Conservation (phyloP, 2,888 invertebrate species). For the Calameuta idolon region DNA sequence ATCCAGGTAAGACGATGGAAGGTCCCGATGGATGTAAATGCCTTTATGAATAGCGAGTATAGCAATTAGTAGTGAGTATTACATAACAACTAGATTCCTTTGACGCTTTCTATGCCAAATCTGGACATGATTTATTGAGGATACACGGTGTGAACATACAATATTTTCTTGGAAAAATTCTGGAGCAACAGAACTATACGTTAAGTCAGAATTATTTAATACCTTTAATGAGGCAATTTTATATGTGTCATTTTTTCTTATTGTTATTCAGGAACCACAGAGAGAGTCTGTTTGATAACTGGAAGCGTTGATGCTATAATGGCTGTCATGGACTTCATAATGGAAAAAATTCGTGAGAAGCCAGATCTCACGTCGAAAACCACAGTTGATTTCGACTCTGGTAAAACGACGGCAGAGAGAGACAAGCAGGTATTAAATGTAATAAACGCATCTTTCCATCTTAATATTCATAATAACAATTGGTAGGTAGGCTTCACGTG, state of each 20-base stretch:
- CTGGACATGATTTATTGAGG: neutral
- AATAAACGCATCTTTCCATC: slow-evolving; percentile 23
- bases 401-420: slow-evolving; percentile 86
- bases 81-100: neutral
- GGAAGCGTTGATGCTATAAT: slow-evolving; percentile 92
- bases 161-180: neutral
- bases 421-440: slow-evolving; percentile 79
- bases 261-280: slow-evolving; percentile 81
- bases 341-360: slow-evolving; percentile 96
- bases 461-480: slow-evolving; percentile 25
- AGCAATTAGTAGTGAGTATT: neutral
- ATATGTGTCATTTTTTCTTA: neutral
- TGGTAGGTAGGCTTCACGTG: neutral
- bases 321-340: slow-evolving; percentile 92
- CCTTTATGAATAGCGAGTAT: slow-evolving; percentile 3
- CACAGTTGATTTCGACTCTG: slow-evolving; percentile 80
- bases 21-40: neutral
- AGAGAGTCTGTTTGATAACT: slow-evolving; percentile 93
- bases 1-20: slow-evolving; percentile 82
- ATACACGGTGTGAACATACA: neutral
- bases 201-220: neutral
- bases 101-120: neutral
- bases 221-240: neutral
- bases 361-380: slow-evolving; percentile 86
- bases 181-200: neutral